Evolutionary conservation across 2,888 invertebrate species (phyloP).

Genomic region (Sceliomorpha sp.): DNA sequence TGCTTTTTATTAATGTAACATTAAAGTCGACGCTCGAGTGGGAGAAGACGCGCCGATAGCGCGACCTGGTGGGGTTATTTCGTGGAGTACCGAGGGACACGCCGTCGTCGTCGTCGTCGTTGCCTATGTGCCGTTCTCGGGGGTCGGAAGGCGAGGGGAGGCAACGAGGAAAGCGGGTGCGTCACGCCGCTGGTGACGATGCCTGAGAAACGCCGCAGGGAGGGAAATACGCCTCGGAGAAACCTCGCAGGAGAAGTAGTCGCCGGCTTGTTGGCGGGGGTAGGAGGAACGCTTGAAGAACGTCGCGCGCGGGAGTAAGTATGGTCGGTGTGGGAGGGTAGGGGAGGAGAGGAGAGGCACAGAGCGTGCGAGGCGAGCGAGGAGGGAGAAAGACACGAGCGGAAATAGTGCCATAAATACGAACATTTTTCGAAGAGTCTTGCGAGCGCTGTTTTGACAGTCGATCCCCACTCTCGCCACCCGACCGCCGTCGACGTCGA

Average conservation of each 20-base stretch:
- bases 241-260: too few species aligned
- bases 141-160: constrained; percentile 38
- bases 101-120: constrained; percentile 38
- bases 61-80: constrained; percentile 37
- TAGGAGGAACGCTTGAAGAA: too few species aligned
- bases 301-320: too few species aligned
- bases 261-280: too few species aligned
- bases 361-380: constrained; percentile 26
- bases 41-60: constrained; percentile 50
- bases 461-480: too few species aligned
- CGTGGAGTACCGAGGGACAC: constrained; percentile 50
- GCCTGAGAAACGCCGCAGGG: constrained; percentile 34
- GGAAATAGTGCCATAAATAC: constrained; percentile 76
- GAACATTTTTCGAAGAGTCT: constrained; percentile 76
- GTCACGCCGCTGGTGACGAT: constrained; percentile 27
- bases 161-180: constrained; percentile 38
- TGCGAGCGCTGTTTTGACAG: constrained; percentile 75
- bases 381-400: constrained; percentile 56
- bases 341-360: too few species aligned
- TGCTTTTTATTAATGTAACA: constrained; percentile 80
- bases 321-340: too few species aligned
- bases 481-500: constrained; percentile 35
- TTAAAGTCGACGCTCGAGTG: too few species aligned
- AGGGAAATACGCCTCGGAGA: too few species aligned
- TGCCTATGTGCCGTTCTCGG: too few species aligned